Percentiles rank a stretch among this genome's conserved stretches.
Evolutionary conservation across 2,113 vertebrate species (phyloP).

Genomic region (Rhineura floridana): DNA sequence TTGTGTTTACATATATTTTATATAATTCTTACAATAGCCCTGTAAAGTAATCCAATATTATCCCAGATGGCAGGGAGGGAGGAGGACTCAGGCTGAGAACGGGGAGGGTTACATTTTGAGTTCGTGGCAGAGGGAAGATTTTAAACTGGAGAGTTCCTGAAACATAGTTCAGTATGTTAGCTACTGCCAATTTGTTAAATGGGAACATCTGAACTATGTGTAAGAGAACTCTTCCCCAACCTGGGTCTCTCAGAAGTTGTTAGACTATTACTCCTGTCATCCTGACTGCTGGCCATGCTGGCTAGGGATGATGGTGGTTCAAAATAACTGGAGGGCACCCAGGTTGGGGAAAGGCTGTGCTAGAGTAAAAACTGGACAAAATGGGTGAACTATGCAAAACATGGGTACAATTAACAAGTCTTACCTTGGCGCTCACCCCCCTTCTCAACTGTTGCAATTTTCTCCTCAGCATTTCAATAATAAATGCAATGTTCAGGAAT

Average conservation of each 20-base stretch:
- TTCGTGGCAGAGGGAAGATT: background rate
- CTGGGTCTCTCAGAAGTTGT: background rate
- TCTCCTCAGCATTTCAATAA: background rate
- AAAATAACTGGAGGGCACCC: background rate
- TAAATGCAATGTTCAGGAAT: background rate
- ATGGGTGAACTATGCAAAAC: background rate
- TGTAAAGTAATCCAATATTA: too few species aligned
- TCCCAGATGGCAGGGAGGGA: too few species aligned
- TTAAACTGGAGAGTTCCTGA: background rate
- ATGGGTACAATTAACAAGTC: background rate
- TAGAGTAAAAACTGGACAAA: slow-evolving; percentile 1
- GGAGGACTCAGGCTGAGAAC: too few species aligned
- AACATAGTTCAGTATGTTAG: background rate
- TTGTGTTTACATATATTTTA: too few species aligned
- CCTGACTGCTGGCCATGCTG: background rate
- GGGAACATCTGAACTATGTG: background rate
- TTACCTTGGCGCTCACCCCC: background rate
- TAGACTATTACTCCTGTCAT: background rate
- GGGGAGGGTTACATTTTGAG: background rate
- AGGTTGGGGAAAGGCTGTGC: background rate
- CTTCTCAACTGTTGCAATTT: background rate
- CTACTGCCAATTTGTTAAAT: background rate
- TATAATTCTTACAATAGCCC: too few species aligned
- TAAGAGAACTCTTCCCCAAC: background rate
- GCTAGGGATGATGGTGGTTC: background rate